Percentiles rank a stretch among this genome's conserved stretches.
Evolutionary conservation across 92 coral and sea anemone genomes (phyloP).

Genomic region (Nematostella vectensis): DNA sequence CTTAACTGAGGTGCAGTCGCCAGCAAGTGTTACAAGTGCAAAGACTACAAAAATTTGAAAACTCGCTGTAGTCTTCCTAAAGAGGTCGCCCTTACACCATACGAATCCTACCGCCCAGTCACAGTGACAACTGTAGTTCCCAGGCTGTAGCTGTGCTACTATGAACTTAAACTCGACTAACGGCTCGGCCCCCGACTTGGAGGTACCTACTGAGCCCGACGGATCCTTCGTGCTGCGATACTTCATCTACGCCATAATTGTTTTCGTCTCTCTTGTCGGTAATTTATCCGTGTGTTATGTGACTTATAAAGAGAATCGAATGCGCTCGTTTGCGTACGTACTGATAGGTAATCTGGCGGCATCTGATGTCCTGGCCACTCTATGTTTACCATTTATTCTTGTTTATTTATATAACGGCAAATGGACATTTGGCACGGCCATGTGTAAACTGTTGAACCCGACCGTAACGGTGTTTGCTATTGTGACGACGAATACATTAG

Average conservation of each 20-base stretch:
- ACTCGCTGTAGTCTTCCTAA: no score
- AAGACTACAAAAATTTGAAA: no score
- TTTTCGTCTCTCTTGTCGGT: slow-evolving; percentile 43
- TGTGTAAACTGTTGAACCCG: slow-evolving; percentile 66
- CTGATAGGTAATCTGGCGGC: slow-evolving; percentile 66
- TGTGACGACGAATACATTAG: slow-evolving; percentile 70
- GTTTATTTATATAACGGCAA: slow-evolving; percentile 22
- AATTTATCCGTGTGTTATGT: slow-evolving; percentile 49
- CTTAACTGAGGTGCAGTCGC: no score
- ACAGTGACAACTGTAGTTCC: no score
- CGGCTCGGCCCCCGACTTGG: neutral
- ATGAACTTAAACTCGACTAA: neutral
- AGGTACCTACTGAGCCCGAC: slow-evolving; percentile 13
- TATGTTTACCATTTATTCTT: slow-evolving; percentile 47
- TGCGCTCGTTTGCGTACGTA: slow-evolving; percentile 51
- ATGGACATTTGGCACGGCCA: slow-evolving; percentile 60
- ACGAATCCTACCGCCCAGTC: no score
- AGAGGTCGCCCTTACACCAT: no score
- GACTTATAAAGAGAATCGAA: slow-evolving; percentile 45
- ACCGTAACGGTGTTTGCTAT: slow-evolving; percentile 55
- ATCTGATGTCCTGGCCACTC: slow-evolving; percentile 48
- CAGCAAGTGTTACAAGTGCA: no score
- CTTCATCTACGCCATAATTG: slow-evolving; percentile 18
- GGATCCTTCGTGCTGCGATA: slow-evolving; percentile 26
- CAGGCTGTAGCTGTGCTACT: no score